Percentiles rank a stretch among this genome's conserved stretches.
phyloP scores from a whole-genome alignment of 2,888 invertebrate species.

The Caenorhabditis plicata region DNA sequence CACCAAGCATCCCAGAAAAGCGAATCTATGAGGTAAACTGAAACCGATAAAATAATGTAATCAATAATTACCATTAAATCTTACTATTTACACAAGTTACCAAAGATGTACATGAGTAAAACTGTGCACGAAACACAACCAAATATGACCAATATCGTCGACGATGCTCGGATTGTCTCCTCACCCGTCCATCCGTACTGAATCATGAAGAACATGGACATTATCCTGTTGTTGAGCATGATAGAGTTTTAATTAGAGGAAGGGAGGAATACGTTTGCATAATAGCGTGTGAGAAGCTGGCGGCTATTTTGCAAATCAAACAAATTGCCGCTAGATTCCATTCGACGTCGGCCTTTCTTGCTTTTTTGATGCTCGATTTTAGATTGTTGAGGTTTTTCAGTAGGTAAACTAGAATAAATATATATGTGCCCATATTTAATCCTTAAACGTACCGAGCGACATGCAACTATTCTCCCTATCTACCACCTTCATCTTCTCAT shows the following conservation, averaged over 20 bases:
- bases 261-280: slow-evolving; percentile 26
- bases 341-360: slow-evolving; percentile 2
- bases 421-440: no score
- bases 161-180: slow-evolving; percentile 22
- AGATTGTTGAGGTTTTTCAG: slow-evolving; percentile 3
- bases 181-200: slow-evolving; percentile 34
- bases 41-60: not conserved
- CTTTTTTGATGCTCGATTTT: slow-evolving; percentile 3
- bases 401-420: no score
- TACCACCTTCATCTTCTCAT: no score
- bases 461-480: not conserved
- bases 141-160: slow-evolving; percentile 18
- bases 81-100: slow-evolving; percentile 23
- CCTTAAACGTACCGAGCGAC: no score
- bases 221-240: no score
- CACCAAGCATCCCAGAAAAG: slow-evolving; percentile 15
- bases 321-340: slow-evolving; percentile 23
- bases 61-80: not conserved
- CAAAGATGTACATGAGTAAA: slow-evolving; percentile 26
- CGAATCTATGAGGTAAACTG: slow-evolving; percentile 26
- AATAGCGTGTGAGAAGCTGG: slow-evolving; percentile 25
- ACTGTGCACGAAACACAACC: slow-evolving; percentile 19
- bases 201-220: slow-evolving; percentile 30
- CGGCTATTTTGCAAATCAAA: slow-evolving; percentile 21
- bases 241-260: not conserved